Evolutionary conservation across 1,140 invertebrate species (phyloP).

Genomic region (Nasonia giraulti): DNA sequence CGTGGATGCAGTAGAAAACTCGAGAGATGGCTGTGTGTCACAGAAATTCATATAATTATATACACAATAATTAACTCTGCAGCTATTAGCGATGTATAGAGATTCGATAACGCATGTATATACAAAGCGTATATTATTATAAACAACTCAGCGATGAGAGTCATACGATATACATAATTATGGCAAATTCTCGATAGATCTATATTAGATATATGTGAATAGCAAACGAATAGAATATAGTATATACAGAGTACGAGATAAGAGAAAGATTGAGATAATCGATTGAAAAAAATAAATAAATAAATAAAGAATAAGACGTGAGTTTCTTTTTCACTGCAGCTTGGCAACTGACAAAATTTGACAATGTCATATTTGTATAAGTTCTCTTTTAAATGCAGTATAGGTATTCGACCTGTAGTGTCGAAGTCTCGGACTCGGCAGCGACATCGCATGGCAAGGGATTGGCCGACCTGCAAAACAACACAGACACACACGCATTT

Average conservation of each 20-base stretch:
- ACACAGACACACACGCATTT: constrained; percentile 62
- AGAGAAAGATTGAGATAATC: neutral
- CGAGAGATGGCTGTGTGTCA: constrained; percentile 57
- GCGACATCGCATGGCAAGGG: constrained; percentile 74
- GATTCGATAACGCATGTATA: neutral
- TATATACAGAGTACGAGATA: neutral
- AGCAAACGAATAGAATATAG: neutral
- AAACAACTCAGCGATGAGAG: neutral
- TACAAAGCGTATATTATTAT: neutral
- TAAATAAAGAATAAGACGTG: neutral
- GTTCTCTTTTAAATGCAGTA: constrained; percentile 39
- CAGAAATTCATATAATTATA: constrained; percentile 43
- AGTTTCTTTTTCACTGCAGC: constrained; percentile 2
- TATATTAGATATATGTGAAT: neutral
- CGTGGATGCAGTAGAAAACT: constrained; percentile 62
- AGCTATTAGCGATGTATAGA: neutral
- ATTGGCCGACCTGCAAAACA: constrained; percentile 72
- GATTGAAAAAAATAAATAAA: neutral
- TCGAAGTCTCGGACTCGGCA: constrained; percentile 74
- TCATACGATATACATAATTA: neutral
- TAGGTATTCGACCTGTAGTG: constrained; percentile 72
- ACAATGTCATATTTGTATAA: neutral
- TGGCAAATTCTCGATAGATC: neutral
- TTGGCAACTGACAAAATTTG: neutral
- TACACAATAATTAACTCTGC: constrained; percentile 37